These are phyloP conservation scores for Ditylenchus dipsaci DNA, from an alignment of 1,140 invertebrate genomes.

Conservation along the genomic window DNA sequence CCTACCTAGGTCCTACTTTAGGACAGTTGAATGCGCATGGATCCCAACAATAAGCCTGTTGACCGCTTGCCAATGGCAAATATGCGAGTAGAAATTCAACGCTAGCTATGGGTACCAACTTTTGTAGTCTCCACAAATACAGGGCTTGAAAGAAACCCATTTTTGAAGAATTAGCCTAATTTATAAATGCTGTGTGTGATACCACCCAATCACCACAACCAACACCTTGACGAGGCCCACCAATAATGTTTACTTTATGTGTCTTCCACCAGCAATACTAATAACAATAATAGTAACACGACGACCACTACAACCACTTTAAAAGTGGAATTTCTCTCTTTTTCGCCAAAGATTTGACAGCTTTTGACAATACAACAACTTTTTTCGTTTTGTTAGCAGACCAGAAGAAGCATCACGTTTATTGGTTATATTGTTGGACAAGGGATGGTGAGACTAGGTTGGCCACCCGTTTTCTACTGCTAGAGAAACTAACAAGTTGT, in stretches of 20 bases:
- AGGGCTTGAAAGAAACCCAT: no score
- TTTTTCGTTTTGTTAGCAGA: neutral
- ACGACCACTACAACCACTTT: neutral
- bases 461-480: no score
- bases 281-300: neutral
- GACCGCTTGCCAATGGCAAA: neutral
- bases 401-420: no score
- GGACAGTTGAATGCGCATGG: conserved; percentile 15
- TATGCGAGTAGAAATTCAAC: neutral
- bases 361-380: neutral
- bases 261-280: neutral
- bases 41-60: conserved; percentile 38
- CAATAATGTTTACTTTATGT: neutral
- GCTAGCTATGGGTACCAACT: no score
- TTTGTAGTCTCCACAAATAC: no score
- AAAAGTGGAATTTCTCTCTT: neutral
- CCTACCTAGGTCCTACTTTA: conserved; percentile 23
- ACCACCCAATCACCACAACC: no score
- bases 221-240: neutral
- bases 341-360: neutral
- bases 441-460: no score
- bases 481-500: no score
- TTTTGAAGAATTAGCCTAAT: no score
- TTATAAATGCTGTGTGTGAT: no score
- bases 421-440: no score